A percentile compares a stretch with the other conserved stretches of the same genome.
These are phyloP conservation scores for Hypomecis atomaria DNA, from an alignment of 2,888 invertebrate genomes.

Conservation along the genomic window DNA sequence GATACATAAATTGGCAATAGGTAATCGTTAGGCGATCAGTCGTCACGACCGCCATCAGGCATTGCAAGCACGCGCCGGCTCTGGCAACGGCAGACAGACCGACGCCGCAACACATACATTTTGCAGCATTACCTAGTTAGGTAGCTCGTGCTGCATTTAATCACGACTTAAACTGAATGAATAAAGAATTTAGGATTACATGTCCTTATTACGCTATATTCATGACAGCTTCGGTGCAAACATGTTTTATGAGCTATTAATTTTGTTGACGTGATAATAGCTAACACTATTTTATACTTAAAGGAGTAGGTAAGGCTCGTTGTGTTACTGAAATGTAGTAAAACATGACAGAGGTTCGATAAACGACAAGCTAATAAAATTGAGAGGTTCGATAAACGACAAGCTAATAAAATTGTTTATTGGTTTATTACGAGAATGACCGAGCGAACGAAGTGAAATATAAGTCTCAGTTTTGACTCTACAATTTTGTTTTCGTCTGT, in stretches of 20 bases:
- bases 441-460: no score
- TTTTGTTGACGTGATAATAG: not conserved
- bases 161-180: not conserved
- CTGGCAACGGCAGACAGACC: slow-evolving; percentile 43
- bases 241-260: not conserved
- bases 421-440: no score
- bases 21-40: slow-evolving; percentile 23
- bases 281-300: no score
- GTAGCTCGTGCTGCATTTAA: slow-evolving; percentile 9
- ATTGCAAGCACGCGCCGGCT: slow-evolving; percentile 44
- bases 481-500: no score
- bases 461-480: no score
- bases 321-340: no score
- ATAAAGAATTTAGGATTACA: not conserved
- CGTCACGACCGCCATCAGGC: slow-evolving; percentile 32
- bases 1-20: slow-evolving; percentile 8
- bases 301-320: no score
- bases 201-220: not conserved
- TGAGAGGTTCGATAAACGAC: not conserved
- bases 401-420: no score
- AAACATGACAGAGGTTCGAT: not conserved
- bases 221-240: not conserved
- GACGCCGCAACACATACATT: slow-evolving; percentile 42
- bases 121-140: slow-evolving; percentile 25
- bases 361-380: not conserved